Base-by-base conservation (phyloP, 2,888 invertebrate species). In the Omphaloscelis lunosa region DNA sequence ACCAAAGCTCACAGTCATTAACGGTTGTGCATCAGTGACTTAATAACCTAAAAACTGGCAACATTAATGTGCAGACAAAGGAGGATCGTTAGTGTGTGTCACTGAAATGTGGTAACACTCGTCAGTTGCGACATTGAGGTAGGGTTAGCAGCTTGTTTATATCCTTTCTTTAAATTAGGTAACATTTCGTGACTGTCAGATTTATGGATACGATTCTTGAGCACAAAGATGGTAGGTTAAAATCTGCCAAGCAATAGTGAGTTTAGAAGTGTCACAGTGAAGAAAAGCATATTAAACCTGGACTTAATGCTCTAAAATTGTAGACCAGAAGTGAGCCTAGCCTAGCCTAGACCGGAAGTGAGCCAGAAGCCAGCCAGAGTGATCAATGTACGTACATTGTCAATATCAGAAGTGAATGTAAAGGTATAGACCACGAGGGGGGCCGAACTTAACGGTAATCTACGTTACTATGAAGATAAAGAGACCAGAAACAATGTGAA, bases 81-180 rank as follows among this genome's bases (percentile, higher is more conserved):
- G 80, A 80, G n/a, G 72, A 80, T 85, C 88, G 79, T 88, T 88
- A 89, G 85, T 72, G 78, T 82, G 88, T 83, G 84, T 81, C 79
- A 69, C 53, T 58, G 72, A 74, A 45, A 70, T 87, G 87, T 80
- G 67, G 88, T 77, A 87, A 88, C 68, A 70, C 72, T 63, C 34
- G 62, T 0, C 72, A 4, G 58, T 87, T 87, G 81, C 77, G 72
- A 85, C 81, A 86, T 67, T n/a, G 66, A 27, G 41, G 23, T 63
- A 82, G 84, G 85, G 84, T 83, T 80, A 72, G 62, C 78, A 39
- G 23, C 29, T 59, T 9, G 56, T 59, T 69, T 51, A 11, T 23
- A 20, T 67, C 56, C 41, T 70, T 51, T 51, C 34, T 82, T 66
- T 39, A n/a, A 80, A 51, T 78, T 27, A 45, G 58, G 29, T 34